Base-by-base conservation (phyloP, 2,113 vertebrate genomes). In the Pelvicachromis taeniatus region DNA sequence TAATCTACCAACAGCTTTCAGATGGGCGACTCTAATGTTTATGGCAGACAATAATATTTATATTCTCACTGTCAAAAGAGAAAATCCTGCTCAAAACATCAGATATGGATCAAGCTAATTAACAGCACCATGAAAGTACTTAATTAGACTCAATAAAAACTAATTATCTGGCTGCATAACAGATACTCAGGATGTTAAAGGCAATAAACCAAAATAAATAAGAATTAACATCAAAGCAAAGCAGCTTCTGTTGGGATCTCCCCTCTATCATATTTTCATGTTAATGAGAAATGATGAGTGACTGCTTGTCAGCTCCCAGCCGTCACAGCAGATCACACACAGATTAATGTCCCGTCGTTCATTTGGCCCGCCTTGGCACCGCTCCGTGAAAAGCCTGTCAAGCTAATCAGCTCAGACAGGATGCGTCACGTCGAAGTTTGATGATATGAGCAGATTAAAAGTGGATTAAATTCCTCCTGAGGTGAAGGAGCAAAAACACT, bases 371-470 rank as follows among this genome's bases (percentile, higher is more conserved):
- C 82, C 75, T 61, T n/a, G 9, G 50, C n/a, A 45, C 45, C 0
- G n/a, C 82, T 52, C 23, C 59, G 58, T 55, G 82, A 78, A 77
- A 87, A 84, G 59, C 58, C 82, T 6, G 17, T 91, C 73, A 56
- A 23, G 83, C 86, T 90, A 90, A 94, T 92, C 87, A 87, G 85
- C 88, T 82, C 86, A 85, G 91, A 87, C 89, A 77, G 80, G 85
- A 88, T 19, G 80, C 80, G 17, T 85, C 85, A 83, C 9, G 29
- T 75, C 2, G n/a, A 80, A 54, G 54, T 86, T 92, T 80, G 89
- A 92, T 83, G 84, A 92, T 81, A 88, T 31, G 70, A 91, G 70
- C 83, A 81, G 88, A 92, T 89, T 93, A 84, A 87, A 88, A 86
- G 26, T 31, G 84, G 93, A 93, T 92, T 92, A 82, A 89, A 85